Conservation (phyloP, 64 coral and sea anemone genomes). For the Montipora efflorescens region DNA sequence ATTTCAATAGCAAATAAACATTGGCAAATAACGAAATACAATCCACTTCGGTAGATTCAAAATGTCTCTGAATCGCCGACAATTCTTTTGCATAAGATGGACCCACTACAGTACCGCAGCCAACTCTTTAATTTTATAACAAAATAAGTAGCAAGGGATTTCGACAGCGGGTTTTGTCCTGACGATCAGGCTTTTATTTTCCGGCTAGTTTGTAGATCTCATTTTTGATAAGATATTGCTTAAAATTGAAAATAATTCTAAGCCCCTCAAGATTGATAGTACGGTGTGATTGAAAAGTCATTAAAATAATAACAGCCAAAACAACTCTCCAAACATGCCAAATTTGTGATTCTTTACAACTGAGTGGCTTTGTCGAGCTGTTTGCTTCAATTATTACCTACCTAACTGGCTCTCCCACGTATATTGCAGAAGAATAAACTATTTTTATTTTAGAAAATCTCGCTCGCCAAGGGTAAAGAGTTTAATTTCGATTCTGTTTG, state of each 20-base stretch:
- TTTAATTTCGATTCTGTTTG: slow-evolving; percentile 87
- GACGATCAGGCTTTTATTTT: slow-evolving; percentile 79
- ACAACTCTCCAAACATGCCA: slow-evolving; percentile 70
- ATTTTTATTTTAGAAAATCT: slow-evolving; percentile 29
- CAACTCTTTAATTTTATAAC: background rate
- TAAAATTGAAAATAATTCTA: slow-evolving; percentile 91
- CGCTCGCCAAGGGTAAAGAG: slow-evolving; percentile 68
- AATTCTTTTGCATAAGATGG: slow-evolving; percentile 21
- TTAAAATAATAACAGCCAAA: slow-evolving; percentile 81
- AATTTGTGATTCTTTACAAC: slow-evolving; percentile 55
- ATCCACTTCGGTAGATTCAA: slow-evolving; percentile 12
- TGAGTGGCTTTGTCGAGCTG: slow-evolving; percentile 48
- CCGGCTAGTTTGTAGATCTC: slow-evolving; percentile 90
- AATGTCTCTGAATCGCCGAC: slow-evolving; percentile 20
- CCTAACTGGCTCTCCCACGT: background rate
- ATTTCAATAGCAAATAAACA: slow-evolving; percentile 87
- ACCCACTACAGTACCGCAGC: background rate
- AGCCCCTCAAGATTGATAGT: slow-evolving; percentile 81
- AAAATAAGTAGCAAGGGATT: slow-evolving; percentile 56
- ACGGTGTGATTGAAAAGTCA: slow-evolving; percentile 68
- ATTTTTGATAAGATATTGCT: slow-evolving; percentile 81
- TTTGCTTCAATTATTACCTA: background rate
- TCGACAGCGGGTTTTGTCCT: slow-evolving; percentile 66
- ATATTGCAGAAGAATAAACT: slow-evolving; percentile 10
- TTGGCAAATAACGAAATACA: slow-evolving; percentile 41